Evolutionary conservation across 2,888 invertebrate species (phyloP), one percentile per base, ranked within the genome.

Genomic region (Sthenelais limicola): DNA sequence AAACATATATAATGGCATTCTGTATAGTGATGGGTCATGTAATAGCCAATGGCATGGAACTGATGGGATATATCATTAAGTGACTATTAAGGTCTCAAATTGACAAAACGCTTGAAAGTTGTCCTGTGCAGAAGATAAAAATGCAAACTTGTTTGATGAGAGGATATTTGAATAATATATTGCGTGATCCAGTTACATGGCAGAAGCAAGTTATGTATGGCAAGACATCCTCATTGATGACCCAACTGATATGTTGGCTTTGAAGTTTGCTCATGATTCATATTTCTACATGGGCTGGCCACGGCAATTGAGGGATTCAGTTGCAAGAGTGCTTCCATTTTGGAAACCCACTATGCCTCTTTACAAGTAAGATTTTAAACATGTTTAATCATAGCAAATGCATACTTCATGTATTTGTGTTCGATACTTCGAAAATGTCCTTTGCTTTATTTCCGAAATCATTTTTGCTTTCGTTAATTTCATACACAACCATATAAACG

Each of bases 171-270:
- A n/a, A n/a, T n/a, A n/a, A n/a, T n/a, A n/a, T n/a, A n/a, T n/a
- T n/a, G n/a, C n/a, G n/a, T n/a, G n/a, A n/a, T 56, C 4, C 74
- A 86, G 87, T 21, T 76, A 83, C 71, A 82, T 84, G 79, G 54
- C 71, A n/a, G 82, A 84, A 68, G 89, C 89, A 0, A 85, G 86
- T 51, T 74, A 81, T 2, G 80, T 83, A 2, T 90, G 90, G 90
- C 89, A 90, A 77, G 80, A 86, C 15, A 89, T 90, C 28, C 77
- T 90, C 62, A 74, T 85, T 4, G 86, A 88, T 3, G 80, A 88
- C 77, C 90, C 90, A 1, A 84, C 81, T 28, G 90, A 90, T 77
- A 84, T 90, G 76, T 81, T 90, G 77, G 90, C 90, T 4, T 77
- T 89, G 9, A 90, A 90, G 79, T 87, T 90, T 75, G 87, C 88